phyloP scores from a whole-genome alignment of 2,797 vertebrate genomes.

The Scyliorhinus canicula region DNA sequence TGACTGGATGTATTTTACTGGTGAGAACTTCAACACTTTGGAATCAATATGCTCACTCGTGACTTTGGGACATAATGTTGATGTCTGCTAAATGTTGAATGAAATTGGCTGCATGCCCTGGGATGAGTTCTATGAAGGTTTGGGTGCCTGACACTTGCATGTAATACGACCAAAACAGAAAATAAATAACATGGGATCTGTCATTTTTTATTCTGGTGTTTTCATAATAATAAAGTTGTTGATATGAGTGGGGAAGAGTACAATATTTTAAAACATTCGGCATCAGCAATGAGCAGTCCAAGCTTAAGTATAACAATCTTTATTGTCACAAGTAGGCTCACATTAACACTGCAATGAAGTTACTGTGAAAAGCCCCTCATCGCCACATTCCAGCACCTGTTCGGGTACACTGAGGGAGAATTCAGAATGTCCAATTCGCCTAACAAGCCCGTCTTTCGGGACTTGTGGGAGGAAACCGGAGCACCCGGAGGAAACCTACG shows the following conservation, averaged over 20 bases:
- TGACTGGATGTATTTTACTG: background rate
- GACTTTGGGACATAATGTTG: background rate
- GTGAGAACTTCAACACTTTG: background rate
- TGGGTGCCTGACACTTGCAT: background rate
- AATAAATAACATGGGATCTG: constrained; percentile 3
- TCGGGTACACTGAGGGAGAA: too few relatives aligned
- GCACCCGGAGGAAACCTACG: too few relatives aligned
- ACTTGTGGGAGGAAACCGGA: too few relatives aligned
- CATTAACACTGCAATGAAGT: too few relatives aligned
- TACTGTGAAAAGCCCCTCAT: too few relatives aligned
- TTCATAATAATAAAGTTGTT: background rate
- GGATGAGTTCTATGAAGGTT: background rate
- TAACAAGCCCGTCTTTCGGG: too few relatives aligned
- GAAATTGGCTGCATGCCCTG: background rate
- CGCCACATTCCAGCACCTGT: too few relatives aligned
- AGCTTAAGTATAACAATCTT: background rate
- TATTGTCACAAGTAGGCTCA: too few relatives aligned
- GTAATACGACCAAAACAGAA: background rate
- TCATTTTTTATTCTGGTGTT: background rate
- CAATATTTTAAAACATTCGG: background rate
- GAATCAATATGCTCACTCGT: background rate
- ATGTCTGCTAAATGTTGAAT: background rate
- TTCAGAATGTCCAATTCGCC: too few relatives aligned
- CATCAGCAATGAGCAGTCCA: background rate
- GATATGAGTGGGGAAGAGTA: background rate